Evolutionary conservation across 2,797 vertebrate genomes (phyloP), one percentile per base, ranked within the genome.

Genomic region (Danio choprae): DNA sequence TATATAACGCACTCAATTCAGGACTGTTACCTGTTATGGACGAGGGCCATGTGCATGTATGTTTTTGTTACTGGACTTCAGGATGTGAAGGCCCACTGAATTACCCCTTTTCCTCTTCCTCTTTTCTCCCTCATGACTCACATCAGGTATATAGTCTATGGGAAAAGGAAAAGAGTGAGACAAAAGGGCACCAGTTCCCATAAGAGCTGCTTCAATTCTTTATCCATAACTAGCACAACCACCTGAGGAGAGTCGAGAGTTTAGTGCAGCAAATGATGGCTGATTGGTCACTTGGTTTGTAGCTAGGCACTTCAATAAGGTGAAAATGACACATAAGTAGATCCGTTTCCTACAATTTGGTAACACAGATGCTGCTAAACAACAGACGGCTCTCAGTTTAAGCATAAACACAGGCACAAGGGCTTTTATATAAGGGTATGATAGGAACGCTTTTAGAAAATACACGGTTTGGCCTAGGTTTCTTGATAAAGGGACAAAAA

Each of bases 241-340:
- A 77, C 50, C 9, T 46, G 16, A 56, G 41, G 75, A 58, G 40
- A 43, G 20, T 63, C 5, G 5, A 51, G n/a, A n/a, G 12, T 51
- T 63, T 50, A 36, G 13, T 22, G 15, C 16, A 68, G 53, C 29
- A 69, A 40, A 77, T 58, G 12, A 68, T 40, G 83, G 77, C 87
- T 86, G 69, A 15, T 80, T 50, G 77, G 82, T 78, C 77, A 83
- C 71, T 72, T 83, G 84, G 88, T 92, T 90, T 91, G 89, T 81
- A 80, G 81, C 88, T 83, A 86, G 87, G 84, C 84, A 89, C 83
- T 86, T 90, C 76, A 92, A 88, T 75, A 84, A 58, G 81, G 87
- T 84, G 77, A 90, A 91, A 92, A 84, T 36, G 55, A 89, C 85
- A 87, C 82, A 87, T 92, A 93, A 94, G 91, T 91, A 88, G 84